Conservation (phyloP, 2,888 invertebrate genomes). For the Argyra leucocephala region DNA sequence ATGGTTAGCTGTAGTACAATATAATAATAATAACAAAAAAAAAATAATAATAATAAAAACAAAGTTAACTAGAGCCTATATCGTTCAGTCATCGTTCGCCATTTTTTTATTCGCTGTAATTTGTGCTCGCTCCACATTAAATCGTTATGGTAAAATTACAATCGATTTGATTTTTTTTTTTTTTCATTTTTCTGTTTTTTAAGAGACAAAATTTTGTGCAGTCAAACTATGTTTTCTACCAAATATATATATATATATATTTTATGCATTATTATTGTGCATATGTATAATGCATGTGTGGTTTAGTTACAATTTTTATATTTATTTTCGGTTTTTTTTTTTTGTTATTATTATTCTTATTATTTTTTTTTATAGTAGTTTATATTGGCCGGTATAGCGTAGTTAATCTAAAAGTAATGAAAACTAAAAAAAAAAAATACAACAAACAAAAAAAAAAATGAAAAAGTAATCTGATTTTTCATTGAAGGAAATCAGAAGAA, state of each 20-base stretch:
- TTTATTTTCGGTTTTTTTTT: too few relatives aligned
- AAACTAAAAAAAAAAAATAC: neutral
- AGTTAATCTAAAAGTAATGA: neutral
- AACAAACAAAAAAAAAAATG: neutral
- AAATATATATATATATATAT: too few relatives aligned
- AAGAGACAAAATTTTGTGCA: neutral
- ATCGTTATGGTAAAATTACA: neutral
- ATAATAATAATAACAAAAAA: neutral
- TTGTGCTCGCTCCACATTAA: neutral
- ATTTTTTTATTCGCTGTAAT: neutral
- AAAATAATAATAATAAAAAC: neutral
- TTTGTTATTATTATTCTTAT: too few relatives aligned
- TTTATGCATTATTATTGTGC: neutral
- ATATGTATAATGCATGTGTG: neutral
- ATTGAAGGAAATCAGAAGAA: neutral
- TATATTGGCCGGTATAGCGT: neutral
- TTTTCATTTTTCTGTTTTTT: too few relatives aligned
- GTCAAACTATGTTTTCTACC: neutral
- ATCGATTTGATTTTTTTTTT: neutral
- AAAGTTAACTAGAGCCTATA: too few relatives aligned
- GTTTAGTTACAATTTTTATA: too few relatives aligned
- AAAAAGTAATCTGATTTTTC: neutral
- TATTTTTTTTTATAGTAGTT: neutral
- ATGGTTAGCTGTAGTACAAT: neutral
- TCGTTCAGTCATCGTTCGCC: too few relatives aligned